Evolutionary conservation across 92 coral and sea anemone genomes (phyloP), one percentile per base, ranked within the genome.

Genomic region (Ricordea florida): DNA sequence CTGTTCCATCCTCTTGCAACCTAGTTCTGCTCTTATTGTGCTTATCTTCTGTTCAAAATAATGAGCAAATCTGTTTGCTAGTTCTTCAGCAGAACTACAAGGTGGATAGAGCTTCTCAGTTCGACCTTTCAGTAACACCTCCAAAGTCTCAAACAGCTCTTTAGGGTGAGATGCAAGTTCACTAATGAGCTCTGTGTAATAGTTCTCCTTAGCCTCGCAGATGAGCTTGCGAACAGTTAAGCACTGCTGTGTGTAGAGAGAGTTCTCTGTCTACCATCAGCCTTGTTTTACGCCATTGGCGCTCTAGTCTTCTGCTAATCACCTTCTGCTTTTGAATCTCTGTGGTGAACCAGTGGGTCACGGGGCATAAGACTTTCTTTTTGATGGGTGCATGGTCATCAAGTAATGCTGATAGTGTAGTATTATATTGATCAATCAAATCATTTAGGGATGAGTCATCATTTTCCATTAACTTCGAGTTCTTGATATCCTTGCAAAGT

Each of bases 21-120:
- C n/a, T 14, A 13, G 61, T 5, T 65, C 72, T 45, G 30, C 30
- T 49, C 59, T 42, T 9, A 62, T 42, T 36, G 23, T 33, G 0
- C 45, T 50, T 41, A 76, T 51, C 57, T 63, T 76, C 51, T 76
- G 69, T 32, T 76, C 74, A 76, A 76, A 76, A 30, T 61, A 64
- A 36, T 77, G 75, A 45, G 83, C 75, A 66, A 77, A 77, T 46
- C 46, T 77, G 42, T 77, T 76, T 53, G 78, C 65, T 11, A 70
- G 52, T 23, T 70, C 49, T 50, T 70, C 63, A 38, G 78, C 6
- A 31, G 66, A 70, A 52, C 10, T 42, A 52, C 64, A 50, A 32
- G 77, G 77, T 34, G 77, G 65, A 35, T 52, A 66, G 44, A 41
- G 33, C 25, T 34, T 44, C 31, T 66, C 73, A 21, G 47, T 34